Base-by-base conservation (phyloP, 2,888 invertebrate species). In the Acrocyrtus sp. region DNA sequence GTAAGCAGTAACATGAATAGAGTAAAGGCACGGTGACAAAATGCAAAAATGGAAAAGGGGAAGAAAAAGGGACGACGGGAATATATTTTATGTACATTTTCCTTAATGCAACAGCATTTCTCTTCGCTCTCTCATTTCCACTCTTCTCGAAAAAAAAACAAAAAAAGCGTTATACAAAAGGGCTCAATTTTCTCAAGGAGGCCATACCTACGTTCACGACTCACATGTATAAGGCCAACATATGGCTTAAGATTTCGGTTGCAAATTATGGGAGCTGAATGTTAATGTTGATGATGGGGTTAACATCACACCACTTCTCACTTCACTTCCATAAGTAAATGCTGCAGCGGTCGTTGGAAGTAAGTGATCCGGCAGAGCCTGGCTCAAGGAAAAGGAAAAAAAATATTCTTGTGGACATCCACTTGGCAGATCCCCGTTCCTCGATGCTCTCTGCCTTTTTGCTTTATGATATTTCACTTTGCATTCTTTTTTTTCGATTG, bases 51-150 rank as follows among this genome's bases (percentile, higher is more conserved):
- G 27, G 41, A 41, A 21, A n/a, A 22, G 5, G 41, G 43, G 34
- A 47, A 54, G 27, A 21, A 12, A 29, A 2, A 34, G 34, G 22
- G 12, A 41, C 17, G 27, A 54, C 53, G 29, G 17, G 53, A 21
- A 45, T 45, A 57, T 24, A 17, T 66, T 15, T 24, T 43, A 45
- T 8, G 12, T 39, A 29, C 29, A 45, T 50, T 41, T 65, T 29
- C 47, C 45, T 43, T 63, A 56, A 54, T 45, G 45, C 47, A 54
- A 29, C 34, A 65, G 10, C 29, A 54, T 65, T 54, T 47, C 54
- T 65, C 43, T 53, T 63, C 53, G n/a, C 34, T 24, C 24, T 19
- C 57, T 4, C n/a, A 2, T 19, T 43, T 19, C 4, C 58, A 45
- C 17, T n/a, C 47, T 47, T 48, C 1, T 48, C 5, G 22, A 22